Evolutionary conservation across 2,113 vertebrate genomes (phyloP).

Genomic region (Acanthochromis polyacanthus): DNA sequence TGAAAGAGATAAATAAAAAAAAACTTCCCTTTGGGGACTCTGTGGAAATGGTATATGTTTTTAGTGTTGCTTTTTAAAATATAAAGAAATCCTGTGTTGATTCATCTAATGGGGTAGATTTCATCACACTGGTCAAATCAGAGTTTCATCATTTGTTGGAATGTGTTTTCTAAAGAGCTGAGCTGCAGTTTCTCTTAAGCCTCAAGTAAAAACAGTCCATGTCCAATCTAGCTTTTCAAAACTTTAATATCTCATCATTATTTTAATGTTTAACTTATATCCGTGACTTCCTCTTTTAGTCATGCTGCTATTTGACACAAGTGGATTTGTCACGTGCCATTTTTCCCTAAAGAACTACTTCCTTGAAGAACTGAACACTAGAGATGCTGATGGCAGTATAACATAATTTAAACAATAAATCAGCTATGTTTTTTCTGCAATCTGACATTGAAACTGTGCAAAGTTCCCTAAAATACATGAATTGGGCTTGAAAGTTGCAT

Average conservation of each 20-base stretch:
- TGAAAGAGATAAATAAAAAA: background rate
- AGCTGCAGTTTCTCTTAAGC: constrained; percentile 10
- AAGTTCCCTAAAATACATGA: no score
- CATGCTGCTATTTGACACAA: no score
- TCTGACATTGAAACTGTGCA: no score
- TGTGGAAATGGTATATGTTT: background rate
- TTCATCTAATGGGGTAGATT: background rate
- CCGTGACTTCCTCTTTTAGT: background rate
- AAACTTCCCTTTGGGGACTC: background rate
- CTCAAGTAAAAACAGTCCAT: background rate
- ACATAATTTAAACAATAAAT: no score
- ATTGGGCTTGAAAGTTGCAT: no score
- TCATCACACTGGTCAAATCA: constrained; percentile 32
- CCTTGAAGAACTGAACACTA: no score
- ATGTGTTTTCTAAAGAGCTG: constrained; percentile 40
- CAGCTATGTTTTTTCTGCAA: no score
- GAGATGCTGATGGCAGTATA: no score
- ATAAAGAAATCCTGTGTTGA: background rate
- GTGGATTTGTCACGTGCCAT: no score
- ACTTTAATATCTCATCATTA: background rate
- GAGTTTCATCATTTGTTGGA: constrained; percentile 23
- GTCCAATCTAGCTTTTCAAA: background rate
- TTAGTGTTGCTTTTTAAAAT: background rate
- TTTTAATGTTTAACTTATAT: background rate
- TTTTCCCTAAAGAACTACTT: no score